A percentile compares a stretch with the other conserved stretches of the same genome.
phyloP scores from a whole-genome alignment of 2,113 vertebrate genomes.

The Plestiodon gilberti region DNA sequence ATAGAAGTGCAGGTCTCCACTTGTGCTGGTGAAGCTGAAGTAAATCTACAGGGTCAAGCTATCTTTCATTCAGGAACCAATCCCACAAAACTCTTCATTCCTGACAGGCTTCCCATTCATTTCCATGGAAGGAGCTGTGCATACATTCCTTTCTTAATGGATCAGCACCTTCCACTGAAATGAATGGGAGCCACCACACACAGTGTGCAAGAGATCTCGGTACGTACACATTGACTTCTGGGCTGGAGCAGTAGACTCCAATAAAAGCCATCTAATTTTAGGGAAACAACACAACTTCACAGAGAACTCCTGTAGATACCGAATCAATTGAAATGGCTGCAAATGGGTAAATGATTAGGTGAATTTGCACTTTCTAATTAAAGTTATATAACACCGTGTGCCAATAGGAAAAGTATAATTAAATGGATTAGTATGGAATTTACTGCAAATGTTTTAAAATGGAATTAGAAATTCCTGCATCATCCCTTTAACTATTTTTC shows the following conservation, averaged over 20 bases:
- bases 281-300: neutral
- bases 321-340: slow-evolving; percentile 5
- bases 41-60: neutral
- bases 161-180: neutral
- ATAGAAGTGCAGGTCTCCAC: neutral
- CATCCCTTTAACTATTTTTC: slow-evolving; percentile 41
- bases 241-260: neutral
- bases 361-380: slow-evolving; percentile 28
- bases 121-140: neutral
- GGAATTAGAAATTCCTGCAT: slow-evolving; percentile 31
- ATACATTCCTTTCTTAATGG: neutral
- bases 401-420: slow-evolving; percentile 19
- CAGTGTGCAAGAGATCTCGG: neutral
- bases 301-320: neutral
- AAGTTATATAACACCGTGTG: slow-evolving; percentile 7
- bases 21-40: neutral
- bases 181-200: neutral
- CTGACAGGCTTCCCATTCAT: neutral
- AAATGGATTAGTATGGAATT: neutral
- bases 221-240: neutral
- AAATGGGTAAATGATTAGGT: slow-evolving; percentile 1
- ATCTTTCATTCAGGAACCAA: neutral
- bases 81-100: neutral
- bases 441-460: slow-evolving; percentile 5
- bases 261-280: neutral